phyloP scores from a whole-genome alignment of 2,888 invertebrate species.

The Toxonevra muliebris region DNA sequence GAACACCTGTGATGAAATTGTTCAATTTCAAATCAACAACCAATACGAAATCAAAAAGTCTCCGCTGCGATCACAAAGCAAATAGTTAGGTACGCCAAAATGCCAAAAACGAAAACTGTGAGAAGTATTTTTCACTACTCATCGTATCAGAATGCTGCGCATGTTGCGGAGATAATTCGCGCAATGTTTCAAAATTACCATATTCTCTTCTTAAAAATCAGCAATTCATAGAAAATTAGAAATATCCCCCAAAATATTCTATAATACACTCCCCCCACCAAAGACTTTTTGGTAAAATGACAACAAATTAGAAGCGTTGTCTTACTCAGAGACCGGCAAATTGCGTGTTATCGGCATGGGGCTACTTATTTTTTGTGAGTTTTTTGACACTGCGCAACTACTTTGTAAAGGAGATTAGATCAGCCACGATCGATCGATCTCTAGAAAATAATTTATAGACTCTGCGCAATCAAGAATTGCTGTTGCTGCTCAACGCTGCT shows the following conservation, averaged over 20 bases:
- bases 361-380: slow-evolving; percentile 44
- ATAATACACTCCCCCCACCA: slow-evolving; percentile 1
- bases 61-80: too few relatives aligned
- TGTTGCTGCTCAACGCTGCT: not conserved
- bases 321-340: slow-evolving; percentile 40
- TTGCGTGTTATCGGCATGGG: slow-evolving; percentile 30
- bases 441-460: too few relatives aligned
- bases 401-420: slow-evolving; percentile 8
- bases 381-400: slow-evolving; percentile 53
- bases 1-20: slow-evolving; percentile 58
- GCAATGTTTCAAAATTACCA: not conserved
- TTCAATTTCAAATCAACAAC: slow-evolving; percentile 40
- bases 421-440: not conserved
- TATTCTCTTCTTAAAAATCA: not conserved
- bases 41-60: too few relatives aligned
- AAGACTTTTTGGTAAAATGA: slow-evolving; percentile 3
- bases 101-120: not conserved
- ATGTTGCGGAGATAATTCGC: slow-evolving; percentile 1
- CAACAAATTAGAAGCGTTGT: not conserved
- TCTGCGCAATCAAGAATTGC: too few relatives aligned
- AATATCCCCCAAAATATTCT: not conserved
- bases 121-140: too few relatives aligned
- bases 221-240: not conserved
- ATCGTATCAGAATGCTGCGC: too few relatives aligned
- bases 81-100: too few relatives aligned